Evolutionary conservation across 1,140 invertebrate species (phyloP), one percentile per base, ranked within the genome.

Genomic region (Drosophila murphyi): DNA sequence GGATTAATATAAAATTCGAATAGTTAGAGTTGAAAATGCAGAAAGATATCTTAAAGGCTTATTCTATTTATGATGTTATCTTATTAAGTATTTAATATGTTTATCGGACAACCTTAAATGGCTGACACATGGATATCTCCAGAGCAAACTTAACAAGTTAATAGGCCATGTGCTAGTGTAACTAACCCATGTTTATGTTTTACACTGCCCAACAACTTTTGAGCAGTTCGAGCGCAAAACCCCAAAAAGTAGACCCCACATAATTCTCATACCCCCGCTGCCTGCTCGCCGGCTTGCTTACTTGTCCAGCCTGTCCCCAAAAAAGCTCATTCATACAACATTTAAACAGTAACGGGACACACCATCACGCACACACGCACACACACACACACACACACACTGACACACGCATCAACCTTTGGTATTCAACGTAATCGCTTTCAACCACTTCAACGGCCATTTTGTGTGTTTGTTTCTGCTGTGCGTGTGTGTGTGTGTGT

Each of bases 391-490:
- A 45, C 63, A 65, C 35, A 41, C 35, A 45, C 12, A 12, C 12
- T 39, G 5, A 7, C 35, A 51, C 51, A 75, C 68, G 65, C 50
- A 62, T 82, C 82, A 88, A 87, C 85, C 77, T 89, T 88, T 88
- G 80, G 83, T 78, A 88, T 86, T 89, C 80, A 88, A 76, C 76
- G 85, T 88, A 89, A 88, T 88, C 83, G 83, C 83, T 88, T 88
- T 88, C 85, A 88, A 88, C 83, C 83, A 88, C 83, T 88, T 88
- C 85, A 88, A 89, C 83, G 80, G 80, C 83, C 83, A 88, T 88
- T 88, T 88, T 88, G 76, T 71, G 76, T 82, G 71, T 70, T 20
- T 57, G 60, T 74, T 20, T 20, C 20, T 41, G 32, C 54, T 55
- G 50, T 29, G 32, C 8, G 7, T 34, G 39, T 31, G 31, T 50